Evolutionary conservation across 2,888 invertebrate genomes (phyloP).

Genomic region (Pachymerium ferrugineum): DNA sequence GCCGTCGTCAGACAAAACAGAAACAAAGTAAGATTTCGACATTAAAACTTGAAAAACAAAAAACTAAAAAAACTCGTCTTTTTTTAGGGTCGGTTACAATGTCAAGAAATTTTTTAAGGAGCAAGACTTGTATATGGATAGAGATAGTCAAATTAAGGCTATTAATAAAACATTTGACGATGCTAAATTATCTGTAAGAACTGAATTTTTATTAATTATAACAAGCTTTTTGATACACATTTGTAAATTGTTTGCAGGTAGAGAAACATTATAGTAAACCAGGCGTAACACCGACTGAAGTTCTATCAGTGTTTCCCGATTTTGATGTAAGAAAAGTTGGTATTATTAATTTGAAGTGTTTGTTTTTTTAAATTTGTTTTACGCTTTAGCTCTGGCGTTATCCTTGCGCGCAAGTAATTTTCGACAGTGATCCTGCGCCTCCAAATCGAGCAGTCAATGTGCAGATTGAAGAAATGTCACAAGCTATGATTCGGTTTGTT

Average conservation of each 20-base stretch:
- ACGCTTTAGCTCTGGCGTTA: slow-evolving; percentile 80
- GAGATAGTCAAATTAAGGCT: slow-evolving; percentile 93
- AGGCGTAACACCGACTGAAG: slow-evolving; percentile 83
- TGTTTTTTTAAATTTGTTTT: slow-evolving; percentile 25
- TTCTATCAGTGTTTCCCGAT: slow-evolving; percentile 86
- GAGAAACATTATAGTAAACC: slow-evolving; percentile 95
- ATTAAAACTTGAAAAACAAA: neutral
- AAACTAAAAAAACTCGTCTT: neutral
- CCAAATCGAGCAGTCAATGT: slow-evolving; percentile 76
- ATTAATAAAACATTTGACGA: slow-evolving; percentile 97
- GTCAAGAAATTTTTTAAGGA: slow-evolving; percentile 85
- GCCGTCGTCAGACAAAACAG: slow-evolving; percentile 93
- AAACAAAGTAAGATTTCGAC: slow-evolving; percentile 64
- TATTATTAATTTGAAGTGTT: neutral
- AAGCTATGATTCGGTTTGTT: slow-evolving; percentile 85
- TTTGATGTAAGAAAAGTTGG: slow-evolving; percentile 59
- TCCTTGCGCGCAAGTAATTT: slow-evolving; percentile 93
- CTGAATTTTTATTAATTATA: neutral
- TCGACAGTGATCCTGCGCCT: slow-evolving; percentile 96
- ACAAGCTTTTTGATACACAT: neutral
- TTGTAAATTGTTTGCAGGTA: slow-evolving; percentile 54
- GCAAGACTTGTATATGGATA: slow-evolving; percentile 90
- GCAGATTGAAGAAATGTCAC: slow-evolving; percentile 95
- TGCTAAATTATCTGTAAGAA: slow-evolving; percentile 59
- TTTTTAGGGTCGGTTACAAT: slow-evolving; percentile 76